Evolutionary conservation across 37 sponge, comb jelly and placozoan genomes (phyloP).

Genomic region (Crambe crambe): DNA sequence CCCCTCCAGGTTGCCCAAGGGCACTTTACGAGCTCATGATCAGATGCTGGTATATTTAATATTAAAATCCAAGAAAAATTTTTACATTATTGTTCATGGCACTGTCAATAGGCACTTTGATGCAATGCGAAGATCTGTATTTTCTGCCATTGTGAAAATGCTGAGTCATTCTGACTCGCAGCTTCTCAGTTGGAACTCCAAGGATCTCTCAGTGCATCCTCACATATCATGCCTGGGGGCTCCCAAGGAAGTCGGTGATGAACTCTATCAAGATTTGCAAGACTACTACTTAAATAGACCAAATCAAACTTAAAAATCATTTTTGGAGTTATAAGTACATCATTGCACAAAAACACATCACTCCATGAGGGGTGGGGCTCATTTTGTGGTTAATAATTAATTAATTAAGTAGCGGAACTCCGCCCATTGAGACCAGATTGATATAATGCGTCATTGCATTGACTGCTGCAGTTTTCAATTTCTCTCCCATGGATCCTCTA

Average conservation of each 20-base stretch:
- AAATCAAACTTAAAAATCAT: background rate
- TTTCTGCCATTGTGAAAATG: conserved; percentile 33
- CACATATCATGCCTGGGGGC: conserved; percentile 34
- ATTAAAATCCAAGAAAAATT: too few species aligned
- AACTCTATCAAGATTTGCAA: conserved; percentile 56
- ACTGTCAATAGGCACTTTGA: conserved; percentile 23
- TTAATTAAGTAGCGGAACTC: background rate
- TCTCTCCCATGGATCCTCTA: too few species aligned
- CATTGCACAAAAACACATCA: too few species aligned
- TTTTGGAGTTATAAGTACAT: background rate
- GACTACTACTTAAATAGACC: conserved; percentile 17
- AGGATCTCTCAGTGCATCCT: conserved; percentile 1
- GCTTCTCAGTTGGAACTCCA: conserved; percentile 7
- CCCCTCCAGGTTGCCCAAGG: conserved; percentile 38
- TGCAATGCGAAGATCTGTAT: conserved; percentile 6
- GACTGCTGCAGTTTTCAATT: too few species aligned
- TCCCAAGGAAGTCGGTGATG: conserved; percentile 30
- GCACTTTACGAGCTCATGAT: conserved; percentile 35
- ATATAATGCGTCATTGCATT: too few species aligned
- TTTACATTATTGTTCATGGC: too few species aligned
- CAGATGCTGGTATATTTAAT: conserved; percentile 26
- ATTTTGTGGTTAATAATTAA: background rate
- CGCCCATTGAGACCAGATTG: too few species aligned
- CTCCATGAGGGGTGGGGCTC: too few species aligned
- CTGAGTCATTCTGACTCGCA: conserved; percentile 14